Evolutionary conservation across 2,797 vertebrate species (phyloP).

Genomic region (Numenius phaeopus): DNA sequence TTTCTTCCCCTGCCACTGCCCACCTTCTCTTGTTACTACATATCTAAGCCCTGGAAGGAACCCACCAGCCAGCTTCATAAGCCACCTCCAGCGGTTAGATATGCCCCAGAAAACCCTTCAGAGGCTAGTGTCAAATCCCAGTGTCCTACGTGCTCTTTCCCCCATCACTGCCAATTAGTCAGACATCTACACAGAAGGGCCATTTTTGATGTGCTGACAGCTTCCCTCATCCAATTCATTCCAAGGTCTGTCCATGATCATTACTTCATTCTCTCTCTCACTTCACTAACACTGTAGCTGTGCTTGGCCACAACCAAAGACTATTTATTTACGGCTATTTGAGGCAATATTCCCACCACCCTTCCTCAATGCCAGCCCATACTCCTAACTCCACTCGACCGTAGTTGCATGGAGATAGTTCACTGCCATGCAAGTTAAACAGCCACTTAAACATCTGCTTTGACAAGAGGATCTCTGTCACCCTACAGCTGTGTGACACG

Average conservation of each 20-base stretch:
- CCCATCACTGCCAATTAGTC: neutral
- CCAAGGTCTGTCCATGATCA: neutral
- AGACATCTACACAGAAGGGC: neutral
- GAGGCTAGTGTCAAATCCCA: neutral
- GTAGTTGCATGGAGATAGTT: neutral
- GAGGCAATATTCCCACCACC: neutral
- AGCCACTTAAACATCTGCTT: conserved; percentile 10
- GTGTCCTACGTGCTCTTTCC: neutral
- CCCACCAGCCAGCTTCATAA: neutral
- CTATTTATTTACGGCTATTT: neutral
- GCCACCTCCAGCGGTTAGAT: neutral
- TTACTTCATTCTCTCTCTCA: neutral
- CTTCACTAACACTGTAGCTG: neutral
- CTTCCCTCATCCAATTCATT: neutral
- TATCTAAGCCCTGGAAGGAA: neutral
- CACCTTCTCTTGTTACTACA: neutral
- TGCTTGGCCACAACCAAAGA: neutral
- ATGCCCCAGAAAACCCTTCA: neutral
- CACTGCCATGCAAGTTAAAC: neutral
- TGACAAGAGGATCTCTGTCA: neutral
- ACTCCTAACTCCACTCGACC: neutral
- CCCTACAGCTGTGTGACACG: neutral
- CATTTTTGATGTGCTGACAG: neutral
- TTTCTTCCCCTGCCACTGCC: neutral
- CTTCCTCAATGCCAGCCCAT: neutral